Evolutionary conservation across 2,797 vertebrate species (phyloP), one percentile per base, ranked within the genome.

Genomic region (Muscicapa comitata): DNA sequence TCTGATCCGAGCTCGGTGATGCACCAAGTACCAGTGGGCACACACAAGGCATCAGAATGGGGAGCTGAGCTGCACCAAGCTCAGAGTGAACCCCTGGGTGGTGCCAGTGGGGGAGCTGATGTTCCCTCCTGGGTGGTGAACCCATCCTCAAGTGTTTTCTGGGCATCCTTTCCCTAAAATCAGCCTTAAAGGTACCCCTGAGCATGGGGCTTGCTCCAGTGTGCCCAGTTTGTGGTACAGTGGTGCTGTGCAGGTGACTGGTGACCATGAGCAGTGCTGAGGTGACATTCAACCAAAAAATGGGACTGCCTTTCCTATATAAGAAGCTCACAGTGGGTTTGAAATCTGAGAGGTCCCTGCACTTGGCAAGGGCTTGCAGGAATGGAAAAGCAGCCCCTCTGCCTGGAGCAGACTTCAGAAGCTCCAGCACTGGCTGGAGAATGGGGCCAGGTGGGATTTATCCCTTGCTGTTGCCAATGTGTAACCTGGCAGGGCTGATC

Each of bases 371-470:
- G 7, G 28, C 53, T 81, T 25, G 25, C 42, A 50, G 65, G 68
- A 74, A 31, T 74, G 91, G 81, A 90, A 93, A 83, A 91, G 58
- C 78, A 80, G 50, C 31, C 54, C 18, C 17, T 89, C 42, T 0
- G 13, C 76, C 82, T 88, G 91, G 86, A 28, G 21, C 71, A 73
- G 71, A 62, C 87, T 91, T 93, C 91, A 91, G 86, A 94, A 85
- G 77, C 57, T 76, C 59, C 80, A 77, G 87, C 43, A 4, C 67
- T 63, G 68, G 63, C 74, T 31, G 68, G 61, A 90, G 80, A 65
- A 78, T 48, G 0, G 0, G 38, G 65, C 86, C 83, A 90, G 95
- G 84, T 92, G 92, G 67, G 84, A 87, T 92, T 96, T 95, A 92
- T 47, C 62, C 55, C 23, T 84, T 19, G 38, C 50, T 95, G 84